Base-by-base conservation (phyloP, 1,140 invertebrate genomes). In the Schlechtendalia chinensis region DNA sequence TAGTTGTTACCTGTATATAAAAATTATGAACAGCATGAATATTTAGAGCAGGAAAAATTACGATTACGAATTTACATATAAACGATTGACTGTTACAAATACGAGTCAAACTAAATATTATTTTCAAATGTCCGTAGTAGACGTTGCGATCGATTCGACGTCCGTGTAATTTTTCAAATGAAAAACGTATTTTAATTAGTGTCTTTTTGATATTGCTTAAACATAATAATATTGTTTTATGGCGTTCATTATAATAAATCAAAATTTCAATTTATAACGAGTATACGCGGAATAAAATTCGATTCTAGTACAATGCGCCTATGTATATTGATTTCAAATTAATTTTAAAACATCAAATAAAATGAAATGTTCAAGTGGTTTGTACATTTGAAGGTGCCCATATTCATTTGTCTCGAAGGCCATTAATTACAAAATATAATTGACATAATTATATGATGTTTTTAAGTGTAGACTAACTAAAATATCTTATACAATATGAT, bases 331-430 rank as follows among this genome's bases (percentile, higher is more conserved):
- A 67, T 45, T 65, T 67, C 11, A 45, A 67, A 67, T 39, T 22
- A 67, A 67, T 39, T 67, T 45, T 17, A n/a, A 65, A n/a, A 65
- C n/a, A n/a, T 67, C 63, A 39, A 39, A 32, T 65, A n/a, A 67
- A 65, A 39, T 65, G 17, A 39, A 65, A 32, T 17, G 61, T 65
- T 10, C 61, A 65, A 65, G 16, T 65, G 29, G 61, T 65, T 65
- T 65, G 59, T 61, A 45, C 63, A 22, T 39, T 45, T 67, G 39
- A 39, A 67, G 11, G 24, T 19, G n/a, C 19, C 63, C 29, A 67
- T 45, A 67, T 65, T 4, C 4, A 11, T 17, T 45, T 16, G 10
- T 67, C 24, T 22, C 12, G 32, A 67, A 67, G 63, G 39, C 63
- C 63, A 19, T 67, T 67, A 67, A 45, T 45, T 67, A 67, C 29